phyloP scores from a whole-genome alignment of 2,888 invertebrate genomes.

The Aporophyla nigra region DNA sequence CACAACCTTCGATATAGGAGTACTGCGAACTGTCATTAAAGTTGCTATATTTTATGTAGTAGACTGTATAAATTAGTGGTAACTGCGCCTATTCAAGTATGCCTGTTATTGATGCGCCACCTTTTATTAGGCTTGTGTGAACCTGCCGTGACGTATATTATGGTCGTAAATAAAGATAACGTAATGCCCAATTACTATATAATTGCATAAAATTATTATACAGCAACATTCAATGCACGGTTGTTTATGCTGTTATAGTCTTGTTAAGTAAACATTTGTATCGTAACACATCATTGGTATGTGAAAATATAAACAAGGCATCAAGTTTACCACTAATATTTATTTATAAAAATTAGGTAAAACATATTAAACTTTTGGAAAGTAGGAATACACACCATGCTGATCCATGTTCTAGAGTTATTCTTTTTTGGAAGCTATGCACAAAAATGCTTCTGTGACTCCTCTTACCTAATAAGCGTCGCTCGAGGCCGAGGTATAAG shows the following conservation, averaged over 20 bases:
- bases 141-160: conserved; percentile 33
- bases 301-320: conserved; percentile 22
- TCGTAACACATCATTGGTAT: conserved; percentile 15
- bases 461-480: no score
- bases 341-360: no score
- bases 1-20: conserved; percentile 15
- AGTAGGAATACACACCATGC: no score
- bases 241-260: conserved; percentile 25
- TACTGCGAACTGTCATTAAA: not conserved
- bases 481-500: conserved; percentile 46
- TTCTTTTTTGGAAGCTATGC: no score
- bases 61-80: not conserved
- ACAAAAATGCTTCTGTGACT: no score
- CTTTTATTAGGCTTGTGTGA: conserved; percentile 22
- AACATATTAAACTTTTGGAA: no score
- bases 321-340: not conserved
- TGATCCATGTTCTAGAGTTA: no score
- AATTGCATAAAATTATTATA: conserved; percentile 46
- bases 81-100: conserved; percentile 15
- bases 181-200: conserved; percentile 47
- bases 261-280: conserved; percentile 31
- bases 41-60: not conserved
- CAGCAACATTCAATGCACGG: conserved; percentile 16
- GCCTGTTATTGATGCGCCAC: conserved; percentile 10
- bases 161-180: conserved; percentile 48